Evolutionary conservation across 2,797 vertebrate genomes (phyloP).

Genomic region (Myiothlypis chrysogaster): DNA sequence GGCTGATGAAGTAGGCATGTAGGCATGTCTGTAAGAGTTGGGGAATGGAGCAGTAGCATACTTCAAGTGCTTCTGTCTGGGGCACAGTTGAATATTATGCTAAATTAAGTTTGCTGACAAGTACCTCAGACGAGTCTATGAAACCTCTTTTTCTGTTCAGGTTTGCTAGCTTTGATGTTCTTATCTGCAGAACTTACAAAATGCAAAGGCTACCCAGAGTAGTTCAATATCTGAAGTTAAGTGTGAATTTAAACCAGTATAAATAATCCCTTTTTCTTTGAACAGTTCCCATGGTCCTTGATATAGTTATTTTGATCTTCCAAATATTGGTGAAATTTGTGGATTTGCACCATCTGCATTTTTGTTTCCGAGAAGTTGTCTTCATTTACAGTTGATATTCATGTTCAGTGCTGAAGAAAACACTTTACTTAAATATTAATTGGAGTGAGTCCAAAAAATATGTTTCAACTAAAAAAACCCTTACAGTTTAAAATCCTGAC

Average conservation of each 20-base stretch:
- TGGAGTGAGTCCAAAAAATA: not conserved
- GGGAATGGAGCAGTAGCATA: not conserved
- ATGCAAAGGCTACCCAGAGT: not conserved
- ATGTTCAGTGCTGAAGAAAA: not conserved
- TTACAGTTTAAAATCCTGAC: not conserved
- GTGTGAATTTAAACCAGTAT: not conserved
- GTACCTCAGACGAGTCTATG: not conserved
- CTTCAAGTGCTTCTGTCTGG: not conserved
- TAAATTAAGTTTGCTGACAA: not conserved
- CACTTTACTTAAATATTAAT: not conserved
- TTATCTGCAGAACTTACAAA: slow-evolving; percentile 5
- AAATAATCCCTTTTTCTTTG: not conserved
- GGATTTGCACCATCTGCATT: not conserved
- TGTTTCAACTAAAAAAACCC: not conserved
- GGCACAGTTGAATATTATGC: not conserved
- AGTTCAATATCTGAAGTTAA: not conserved
- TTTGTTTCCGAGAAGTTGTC: not conserved
- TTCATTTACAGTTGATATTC: not conserved
- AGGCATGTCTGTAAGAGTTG: not conserved
- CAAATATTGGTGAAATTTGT: not conserved
- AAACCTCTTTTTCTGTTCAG: not conserved
- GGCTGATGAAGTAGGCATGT: not conserved
- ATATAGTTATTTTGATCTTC: not conserved
- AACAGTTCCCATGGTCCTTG: not conserved
- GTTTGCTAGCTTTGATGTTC: slow-evolving; percentile 22